These are phyloP conservation scores for Psittacara wagleri DNA, from an alignment of 2,113 vertebrate species.

Conservation along the genomic window DNA sequence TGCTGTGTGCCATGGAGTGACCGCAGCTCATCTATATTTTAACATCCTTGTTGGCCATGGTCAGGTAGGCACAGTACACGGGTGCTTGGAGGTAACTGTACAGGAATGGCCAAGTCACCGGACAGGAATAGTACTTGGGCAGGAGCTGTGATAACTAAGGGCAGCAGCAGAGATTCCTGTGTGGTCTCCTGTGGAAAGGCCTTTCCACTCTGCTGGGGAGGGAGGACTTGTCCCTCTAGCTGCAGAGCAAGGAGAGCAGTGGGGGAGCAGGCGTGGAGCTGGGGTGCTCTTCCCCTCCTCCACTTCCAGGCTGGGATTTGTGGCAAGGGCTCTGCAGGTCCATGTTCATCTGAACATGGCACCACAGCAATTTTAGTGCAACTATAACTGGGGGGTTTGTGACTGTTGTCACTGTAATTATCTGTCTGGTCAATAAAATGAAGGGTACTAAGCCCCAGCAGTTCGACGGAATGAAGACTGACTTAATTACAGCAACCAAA, in stretches of 20 bases:
- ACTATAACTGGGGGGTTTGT: neutral
- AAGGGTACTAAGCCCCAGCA: conserved; percentile 18
- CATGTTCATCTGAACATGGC: accelerated
- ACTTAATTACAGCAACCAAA: conserved; percentile 57
- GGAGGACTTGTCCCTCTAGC: neutral
- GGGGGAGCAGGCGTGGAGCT: neutral
- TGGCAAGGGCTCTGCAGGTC: neutral
- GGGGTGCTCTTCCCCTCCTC: neutral
- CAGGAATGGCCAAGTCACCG: neutral
- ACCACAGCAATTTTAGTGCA: neutral
- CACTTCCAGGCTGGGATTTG: neutral
- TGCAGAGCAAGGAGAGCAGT: neutral
- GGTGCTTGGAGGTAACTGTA: neutral
- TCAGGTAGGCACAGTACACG: accelerated
- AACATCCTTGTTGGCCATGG: neutral
- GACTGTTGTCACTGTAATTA: conserved; percentile 17
- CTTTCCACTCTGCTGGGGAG: neutral
- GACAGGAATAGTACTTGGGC: neutral
- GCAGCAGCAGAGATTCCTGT: neutral
- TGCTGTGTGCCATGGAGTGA: neutral
- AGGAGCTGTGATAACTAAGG: neutral
- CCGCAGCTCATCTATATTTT: accelerated
- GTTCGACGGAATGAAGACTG: conserved; percentile 27
- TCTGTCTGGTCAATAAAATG: conserved; percentile 48
- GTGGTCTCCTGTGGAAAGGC: neutral